Base-by-base conservation (phyloP, 2,797 vertebrate species). In the Gymnodraco acuticeps region DNA sequence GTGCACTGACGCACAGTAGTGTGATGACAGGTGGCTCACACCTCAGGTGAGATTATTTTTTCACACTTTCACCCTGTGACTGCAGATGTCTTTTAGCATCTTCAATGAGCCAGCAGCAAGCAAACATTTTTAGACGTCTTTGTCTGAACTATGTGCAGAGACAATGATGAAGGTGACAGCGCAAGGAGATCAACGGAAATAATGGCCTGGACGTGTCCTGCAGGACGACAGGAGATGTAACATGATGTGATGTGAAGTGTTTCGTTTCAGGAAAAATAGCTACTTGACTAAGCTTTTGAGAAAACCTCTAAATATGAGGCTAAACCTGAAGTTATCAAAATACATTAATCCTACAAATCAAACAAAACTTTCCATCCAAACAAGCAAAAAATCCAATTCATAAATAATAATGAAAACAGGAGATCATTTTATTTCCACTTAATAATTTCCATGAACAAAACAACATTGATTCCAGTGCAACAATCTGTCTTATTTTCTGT, bases 11-110 rank as follows among this genome's bases (percentile, higher is more conserved):
- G 71, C 69, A 19, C 46, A 0, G 52, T 16, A 73, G 61, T 64
- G 81, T 45, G 83, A 76, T 64, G 87, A 77, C 84, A 89, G 81
- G 82, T 80, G 82, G 80, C 65, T 64, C 86, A 73, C 91, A 89
- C 89, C 75, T 67, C 64, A 86, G 87, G 85, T 85, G 90, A 88
- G 87, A 91, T 77, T 33, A 53, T 70, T 82, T 50, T 48, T 74
- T 82, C 77, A 66, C 82, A 76, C 82, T 51, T 9, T 74, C 76
- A 74, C 70, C 80, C 71, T 38, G 62, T 58, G 59, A 59, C 70
- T 76, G 75, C 75, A 53, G 60, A 66, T 75, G 75, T 81, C 61
- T 78, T 73, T 33, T 4, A 33, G 62, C 20, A 27, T 77, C 74
- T 31, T 81, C 70, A 51, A 17, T 10, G 47, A 75, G 48, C 48